Base-by-base conservation (phyloP, 35 echinoderm and acorn worm species). In the Stichopus chloronotus region DNA sequence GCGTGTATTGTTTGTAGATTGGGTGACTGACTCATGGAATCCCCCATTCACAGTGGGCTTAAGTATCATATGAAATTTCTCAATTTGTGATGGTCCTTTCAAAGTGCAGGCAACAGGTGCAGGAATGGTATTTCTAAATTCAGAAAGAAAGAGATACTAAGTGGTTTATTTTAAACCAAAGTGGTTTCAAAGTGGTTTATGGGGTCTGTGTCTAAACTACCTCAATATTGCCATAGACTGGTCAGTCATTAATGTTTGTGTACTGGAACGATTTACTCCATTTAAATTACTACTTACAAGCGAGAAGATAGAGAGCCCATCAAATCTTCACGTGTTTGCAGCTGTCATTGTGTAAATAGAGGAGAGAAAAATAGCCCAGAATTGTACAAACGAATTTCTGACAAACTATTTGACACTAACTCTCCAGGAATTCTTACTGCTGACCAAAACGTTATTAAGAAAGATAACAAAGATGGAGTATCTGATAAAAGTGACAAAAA, bases 211-310 rank as follows among this genome's bases (percentile, higher is more conserved):
- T 43, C 30, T 3, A 43, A 43, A 43, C 30, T 43, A 43, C 30
- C 30, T 3, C 30, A 43, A 43, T 43, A 69, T 72, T 82, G 53
- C 63, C 93, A 22, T 94, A 97, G 21, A 52, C 30, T 24, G 93
- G 87, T 83, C 58, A 87, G 82, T 80, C 91, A 53, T 93, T 84
- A 71, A 95, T 79, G 78, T 86, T 86, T 87, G 94, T 95, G 91
- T 61, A 61, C 54, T 91, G 58, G 58, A 59, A 5, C 21, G n/a
- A 56, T 59, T 59, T 59, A 85, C 13, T 85, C 52, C 4, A 30
- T 56, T 85, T 56, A 8, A 55, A 13, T 16, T 84, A 20, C 21
- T 57, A n/a, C 53, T 59, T 78, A 21, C 16, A 78, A 43, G 11
- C 1, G 76, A 55, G 0, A 85, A n/a, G 57, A 85, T 55, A 84